Base-by-base conservation (phyloP, 2,113 vertebrate genomes). In the Nycticorax nycticorax region DNA sequence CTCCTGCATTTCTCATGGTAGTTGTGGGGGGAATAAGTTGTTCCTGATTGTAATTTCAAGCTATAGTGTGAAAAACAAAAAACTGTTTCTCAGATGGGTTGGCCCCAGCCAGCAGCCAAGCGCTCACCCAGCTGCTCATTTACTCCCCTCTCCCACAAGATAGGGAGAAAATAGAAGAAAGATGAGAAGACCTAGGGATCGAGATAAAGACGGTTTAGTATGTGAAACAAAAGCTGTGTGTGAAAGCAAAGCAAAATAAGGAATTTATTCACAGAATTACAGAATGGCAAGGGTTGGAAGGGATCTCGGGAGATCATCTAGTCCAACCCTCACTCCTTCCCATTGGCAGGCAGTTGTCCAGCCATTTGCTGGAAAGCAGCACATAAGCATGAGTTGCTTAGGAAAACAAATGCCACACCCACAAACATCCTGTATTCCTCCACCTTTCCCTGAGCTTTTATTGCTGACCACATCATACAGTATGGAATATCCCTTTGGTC, bases 321-420 rank as follows among this genome's bases (percentile, higher is more conserved):
- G 39, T 41, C 39, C 39, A 41, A 41, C 39, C 39, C 39, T 13
- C 39, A 9, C 19, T 14, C 7, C 9, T 82, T 71, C 30, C 10
- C 7, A 26, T 27, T 72, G 39, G 6, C 39, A 68, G 37, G 14
- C 37, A 55, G 13, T 9, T 53, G 20, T 52, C 26, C 48, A 60
- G 39, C 9, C 0, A 0, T 20, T 85, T 82, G 4, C 32, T 82
- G 21, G 21, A 66, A 75, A 74, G 22, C 9, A 27, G 27, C 14
- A 88, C 15, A 9, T 71, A 35, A n/a, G 20, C 55, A 33, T 56
- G 12, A 64, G 6, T 48, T 69, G 10, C 32, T 78, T 78, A 41
- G 18, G 52, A 39, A 85, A 32, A 21, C 10, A 32, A 19, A 64
- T 0, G 1, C 18, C 12, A 24, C 52, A 12, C 11, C 3, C 37